Evolutionary conservation across 92 coral and sea anemone genomes (phyloP).

Genomic region (Porites lobata): DNA sequence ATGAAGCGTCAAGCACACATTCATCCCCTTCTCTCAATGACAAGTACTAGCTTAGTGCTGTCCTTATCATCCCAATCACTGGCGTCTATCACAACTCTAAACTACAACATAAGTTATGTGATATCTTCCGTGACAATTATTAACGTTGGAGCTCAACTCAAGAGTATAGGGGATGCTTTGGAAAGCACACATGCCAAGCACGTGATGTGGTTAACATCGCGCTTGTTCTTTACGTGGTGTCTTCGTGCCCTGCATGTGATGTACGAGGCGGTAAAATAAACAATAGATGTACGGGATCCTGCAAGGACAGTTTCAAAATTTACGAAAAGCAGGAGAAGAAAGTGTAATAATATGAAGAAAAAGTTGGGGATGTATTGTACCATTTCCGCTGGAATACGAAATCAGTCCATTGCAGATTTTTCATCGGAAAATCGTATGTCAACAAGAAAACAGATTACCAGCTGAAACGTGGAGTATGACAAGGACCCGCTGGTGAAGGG

Average conservation of each 20-base stretch:
- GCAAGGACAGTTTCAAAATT: background rate
- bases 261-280: conserved; percentile 6
- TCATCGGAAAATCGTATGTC: too few species aligned
- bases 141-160: conserved; percentile 18
- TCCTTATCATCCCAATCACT: background rate
- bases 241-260: conserved; percentile 17
- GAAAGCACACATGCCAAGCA: background rate
- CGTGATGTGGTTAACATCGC: conserved; percentile 6
- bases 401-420: too few species aligned
- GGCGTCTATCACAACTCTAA: background rate
- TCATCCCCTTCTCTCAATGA: background rate
- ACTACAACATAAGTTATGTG: background rate
- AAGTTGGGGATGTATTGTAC: background rate
- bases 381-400: too few species aligned
- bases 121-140: conserved; percentile 1
- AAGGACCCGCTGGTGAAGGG: too few species aligned
- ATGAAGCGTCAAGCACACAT: background rate
- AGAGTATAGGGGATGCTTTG: conserved; percentile 21
- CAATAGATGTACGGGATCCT: background rate
- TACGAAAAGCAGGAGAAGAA: background rate
- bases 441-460: too few species aligned
- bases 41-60: background rate
- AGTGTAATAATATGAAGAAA: background rate
- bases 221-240: conserved; percentile 18
- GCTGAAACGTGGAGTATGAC: too few species aligned